These are phyloP conservation scores for Acrobeloides nanus DNA, from an alignment of 2,888 invertebrate species.

Conservation along the genomic window DNA sequence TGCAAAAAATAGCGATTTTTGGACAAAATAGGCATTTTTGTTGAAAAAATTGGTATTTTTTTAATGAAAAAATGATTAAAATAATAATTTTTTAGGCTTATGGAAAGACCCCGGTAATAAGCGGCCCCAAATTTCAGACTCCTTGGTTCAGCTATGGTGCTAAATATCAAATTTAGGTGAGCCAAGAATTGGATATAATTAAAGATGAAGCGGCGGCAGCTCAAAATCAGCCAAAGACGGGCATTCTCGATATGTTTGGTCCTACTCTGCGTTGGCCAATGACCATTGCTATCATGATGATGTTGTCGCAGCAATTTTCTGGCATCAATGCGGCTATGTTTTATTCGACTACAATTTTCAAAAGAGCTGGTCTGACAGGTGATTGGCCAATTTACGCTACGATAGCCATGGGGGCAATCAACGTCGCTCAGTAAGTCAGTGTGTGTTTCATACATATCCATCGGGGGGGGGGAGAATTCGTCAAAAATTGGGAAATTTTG, in stretches of 20 bases:
- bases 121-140: no score
- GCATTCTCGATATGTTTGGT: conserved; percentile 32
- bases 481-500: no score
- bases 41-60: no score
- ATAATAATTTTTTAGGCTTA: background rate
- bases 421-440: conserved; percentile 68
- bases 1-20: no score
- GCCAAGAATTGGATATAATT: conserved; percentile 37
- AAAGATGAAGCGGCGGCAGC: conserved; percentile 37
- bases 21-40: no score
- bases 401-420: conserved; percentile 74
- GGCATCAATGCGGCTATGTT: conserved; percentile 67
- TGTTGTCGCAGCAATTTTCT: conserved; percentile 80
- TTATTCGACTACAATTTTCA: conserved; percentile 76
- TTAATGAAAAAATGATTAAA: no score
- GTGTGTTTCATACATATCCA: no score
- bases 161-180: conserved; percentile 28
- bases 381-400: conserved; percentile 71
- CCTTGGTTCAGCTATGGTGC: no score
- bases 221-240: conserved; percentile 17
- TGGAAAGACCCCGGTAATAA: no score
- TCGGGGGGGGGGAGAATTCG: no score
- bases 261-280: conserved; percentile 67
- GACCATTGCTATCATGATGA: conserved; percentile 71
- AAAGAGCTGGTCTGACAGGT: conserved; percentile 63